Conservation (phyloP, 2,113 vertebrate genomes). For the Heterotilapia buettikoferi region DNA sequence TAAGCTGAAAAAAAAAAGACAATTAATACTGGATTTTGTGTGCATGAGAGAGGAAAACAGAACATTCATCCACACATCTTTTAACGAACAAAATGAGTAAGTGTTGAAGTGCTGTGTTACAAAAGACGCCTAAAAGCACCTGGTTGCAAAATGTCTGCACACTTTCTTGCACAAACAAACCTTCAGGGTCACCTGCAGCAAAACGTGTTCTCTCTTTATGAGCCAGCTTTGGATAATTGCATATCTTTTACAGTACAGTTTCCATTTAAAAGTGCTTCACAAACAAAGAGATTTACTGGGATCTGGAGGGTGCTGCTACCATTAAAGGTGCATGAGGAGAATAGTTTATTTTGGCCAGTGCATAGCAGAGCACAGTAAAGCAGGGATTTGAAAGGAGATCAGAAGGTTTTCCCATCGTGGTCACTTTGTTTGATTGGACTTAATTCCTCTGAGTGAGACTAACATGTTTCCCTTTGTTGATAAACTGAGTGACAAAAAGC, state of each 20-base stretch:
- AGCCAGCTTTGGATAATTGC: constrained; percentile 25
- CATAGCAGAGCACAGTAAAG: constrained; percentile 12
- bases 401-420: constrained; percentile 47
- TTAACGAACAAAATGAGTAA: neutral
- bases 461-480: constrained; percentile 36
- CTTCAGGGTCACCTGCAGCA: neutral
- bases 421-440: constrained; percentile 55
- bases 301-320: neutral
- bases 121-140: neutral
- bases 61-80: neutral
- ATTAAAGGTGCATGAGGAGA: neutral
- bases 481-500: constrained; percentile 22
- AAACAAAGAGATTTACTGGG: constrained; percentile 31
- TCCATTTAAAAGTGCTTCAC: constrained; percentile 14
- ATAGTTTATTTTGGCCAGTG: constrained; percentile 39
- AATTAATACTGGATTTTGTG: neutral
- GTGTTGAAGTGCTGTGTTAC: neutral
- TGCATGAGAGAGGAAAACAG: neutral
- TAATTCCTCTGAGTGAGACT: constrained; percentile 50
- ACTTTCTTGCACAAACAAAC: neutral
- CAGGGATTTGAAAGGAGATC: constrained; percentile 50
- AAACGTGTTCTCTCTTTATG: neutral
- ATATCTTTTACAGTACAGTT: constrained; percentile 15
- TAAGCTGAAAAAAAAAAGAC: neutral
- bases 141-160: neutral